Evolutionary conservation across 2,888 invertebrate genomes (phyloP).

Genomic region (Cheilosia vulpina): DNA sequence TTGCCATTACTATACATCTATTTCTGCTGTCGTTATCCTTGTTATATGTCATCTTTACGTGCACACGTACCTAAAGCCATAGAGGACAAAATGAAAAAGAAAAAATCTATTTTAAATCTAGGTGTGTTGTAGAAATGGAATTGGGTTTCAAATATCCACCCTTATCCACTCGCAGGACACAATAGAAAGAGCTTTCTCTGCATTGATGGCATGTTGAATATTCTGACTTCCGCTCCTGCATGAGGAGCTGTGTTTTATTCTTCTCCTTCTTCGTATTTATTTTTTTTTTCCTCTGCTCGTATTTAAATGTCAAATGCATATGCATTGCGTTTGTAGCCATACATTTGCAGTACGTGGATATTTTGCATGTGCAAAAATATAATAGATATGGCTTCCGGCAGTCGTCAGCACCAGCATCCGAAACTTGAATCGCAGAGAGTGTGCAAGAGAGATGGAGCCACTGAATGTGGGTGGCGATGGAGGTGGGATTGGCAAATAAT

Average conservation of each 20-base stretch:
- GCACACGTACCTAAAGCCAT: slow-evolving; percentile 34
- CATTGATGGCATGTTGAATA: slow-evolving; percentile 66
- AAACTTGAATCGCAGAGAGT: slow-evolving; percentile 13
- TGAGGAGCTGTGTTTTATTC: slow-evolving; percentile 10
- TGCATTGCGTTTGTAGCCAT: slow-evolving; percentile 61
- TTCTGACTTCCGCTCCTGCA: slow-evolving; percentile 61
- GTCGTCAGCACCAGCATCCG: slow-evolving; percentile 31
- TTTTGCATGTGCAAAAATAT: slow-evolving; percentile 47
- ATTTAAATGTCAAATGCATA: slow-evolving; percentile 68
- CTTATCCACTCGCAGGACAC: slow-evolving; percentile 27
- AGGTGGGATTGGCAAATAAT: slow-evolving; percentile 46
- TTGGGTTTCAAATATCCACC: slow-evolving; percentile 31
- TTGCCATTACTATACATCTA: slow-evolving; percentile 45
- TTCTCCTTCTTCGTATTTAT: background rate
- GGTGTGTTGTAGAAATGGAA: slow-evolving; percentile 57
- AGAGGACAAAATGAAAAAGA: background rate
- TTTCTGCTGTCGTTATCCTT: slow-evolving; percentile 56
- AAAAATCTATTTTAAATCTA: slow-evolving; percentile 51
- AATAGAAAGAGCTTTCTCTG: slow-evolving; percentile 66
- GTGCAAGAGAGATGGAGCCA: slow-evolving; percentile 7
- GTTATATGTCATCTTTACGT: slow-evolving; percentile 65
- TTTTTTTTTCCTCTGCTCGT: slow-evolving; percentile 11
- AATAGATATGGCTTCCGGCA: slow-evolving; percentile 53
- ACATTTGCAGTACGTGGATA: slow-evolving; percentile 1
- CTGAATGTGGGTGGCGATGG: slow-evolving; percentile 8